phyloP scores from a whole-genome alignment of 37 sponge, comb jelly and placozoan species.

The Haliclona indistincta region DNA sequence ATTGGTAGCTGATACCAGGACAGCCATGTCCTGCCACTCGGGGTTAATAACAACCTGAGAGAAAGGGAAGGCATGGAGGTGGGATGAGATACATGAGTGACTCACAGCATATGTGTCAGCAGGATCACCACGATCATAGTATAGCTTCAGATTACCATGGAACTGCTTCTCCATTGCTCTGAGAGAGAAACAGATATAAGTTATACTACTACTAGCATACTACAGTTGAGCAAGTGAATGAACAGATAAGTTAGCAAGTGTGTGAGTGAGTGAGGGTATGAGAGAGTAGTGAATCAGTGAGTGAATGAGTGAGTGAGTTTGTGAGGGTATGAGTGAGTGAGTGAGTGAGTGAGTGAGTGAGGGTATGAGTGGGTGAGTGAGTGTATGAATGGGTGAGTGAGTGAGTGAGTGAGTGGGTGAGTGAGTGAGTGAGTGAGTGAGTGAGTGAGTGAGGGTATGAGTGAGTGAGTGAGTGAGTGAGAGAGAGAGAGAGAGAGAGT shows the following conservation, averaged over 20 bases:
- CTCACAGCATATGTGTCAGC: neutral
- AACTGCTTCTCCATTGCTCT: too few relatives aligned
- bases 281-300: too few relatives aligned
- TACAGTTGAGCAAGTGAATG: neutral
- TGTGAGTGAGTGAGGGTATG: neutral
- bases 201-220: neutral
- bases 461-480: neutral
- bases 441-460: too few relatives aligned
- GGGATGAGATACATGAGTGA: neutral
- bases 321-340: too few relatives aligned
- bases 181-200: neutral
- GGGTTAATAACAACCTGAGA: conserved; percentile 69
- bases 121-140: neutral
- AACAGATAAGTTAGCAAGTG: neutral
- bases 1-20: conserved; percentile 17
- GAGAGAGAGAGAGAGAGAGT: conserved; percentile 2
- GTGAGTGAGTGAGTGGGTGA: too few relatives aligned
- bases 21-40: conserved; percentile 76
- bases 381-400: too few relatives aligned
- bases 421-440: too few relatives aligned
- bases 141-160: too few relatives aligned
- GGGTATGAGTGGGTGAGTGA: too few relatives aligned
- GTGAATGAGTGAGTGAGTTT: too few relatives aligned
- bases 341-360: too few relatives aligned
- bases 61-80: neutral